Evolutionary conservation across 1,140 invertebrate species (phyloP).

Genomic region (Archivesica marissinica): DNA sequence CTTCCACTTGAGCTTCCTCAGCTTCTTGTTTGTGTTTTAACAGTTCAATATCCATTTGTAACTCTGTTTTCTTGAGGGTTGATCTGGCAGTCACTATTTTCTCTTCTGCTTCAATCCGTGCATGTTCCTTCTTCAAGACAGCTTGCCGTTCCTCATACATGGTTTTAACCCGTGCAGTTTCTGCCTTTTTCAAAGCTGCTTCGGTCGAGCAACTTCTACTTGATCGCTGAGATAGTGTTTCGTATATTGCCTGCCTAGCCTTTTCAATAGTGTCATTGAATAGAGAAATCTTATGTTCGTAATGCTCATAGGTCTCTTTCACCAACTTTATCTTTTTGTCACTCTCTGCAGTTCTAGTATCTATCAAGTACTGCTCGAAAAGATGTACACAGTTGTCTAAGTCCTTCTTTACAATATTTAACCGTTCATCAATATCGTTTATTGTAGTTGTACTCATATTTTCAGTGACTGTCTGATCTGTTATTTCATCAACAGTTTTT

Average conservation of each 20-base stretch:
- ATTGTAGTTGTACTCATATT: background rate
- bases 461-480: background rate
- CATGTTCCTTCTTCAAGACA: background rate
- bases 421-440: too few species aligned
- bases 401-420: background rate
- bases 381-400: background rate
- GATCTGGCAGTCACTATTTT: background rate
- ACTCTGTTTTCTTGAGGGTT: background rate
- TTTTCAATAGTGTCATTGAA: background rate
- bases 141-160: background rate
- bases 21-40: slow-evolving; percentile 25
- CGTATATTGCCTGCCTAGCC: background rate
- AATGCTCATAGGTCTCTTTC: background rate
- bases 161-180: background rate
- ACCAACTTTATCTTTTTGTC: background rate
- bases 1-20: background rate
- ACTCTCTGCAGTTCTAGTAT: background rate
- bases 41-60: background rate
- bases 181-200: background rate
- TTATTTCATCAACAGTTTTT: background rate
- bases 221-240: background rate
- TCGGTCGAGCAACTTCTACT: background rate
- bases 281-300: background rate
- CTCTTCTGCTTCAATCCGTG: slow-evolving; percentile 4
- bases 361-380: background rate